Conservation (phyloP, 2,113 vertebrate genomes). For the Phalacrocorax pelagicus region DNA sequence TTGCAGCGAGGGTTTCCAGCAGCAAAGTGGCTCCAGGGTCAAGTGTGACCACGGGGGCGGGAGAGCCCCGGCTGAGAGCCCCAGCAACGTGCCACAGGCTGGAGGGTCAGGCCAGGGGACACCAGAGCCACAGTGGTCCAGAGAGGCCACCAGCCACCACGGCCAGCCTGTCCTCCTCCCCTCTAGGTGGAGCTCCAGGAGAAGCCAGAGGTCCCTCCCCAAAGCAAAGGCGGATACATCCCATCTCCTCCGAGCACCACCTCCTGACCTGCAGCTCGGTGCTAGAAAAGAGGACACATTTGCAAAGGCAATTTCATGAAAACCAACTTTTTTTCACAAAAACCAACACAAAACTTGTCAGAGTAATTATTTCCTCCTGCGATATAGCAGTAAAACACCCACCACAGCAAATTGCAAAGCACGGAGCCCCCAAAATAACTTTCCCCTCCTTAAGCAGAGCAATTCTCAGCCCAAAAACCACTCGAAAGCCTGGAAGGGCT, state of each 20-base stretch:
- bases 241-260: neutral
- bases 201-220: neutral
- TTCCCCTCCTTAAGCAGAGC: rapidly evolving
- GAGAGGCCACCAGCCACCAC: neutral
- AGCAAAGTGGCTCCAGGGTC: neutral
- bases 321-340: neutral
- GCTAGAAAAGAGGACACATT: neutral
- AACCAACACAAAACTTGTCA: neutral
- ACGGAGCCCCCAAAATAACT: neutral
- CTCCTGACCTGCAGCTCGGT: neutral
- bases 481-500: neutral
- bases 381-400: rapidly evolving
- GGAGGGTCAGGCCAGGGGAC: neutral
- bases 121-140: neutral
- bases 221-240: rapidly evolving
- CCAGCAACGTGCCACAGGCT: neutral
- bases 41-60: neutral
- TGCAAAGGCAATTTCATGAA: neutral
- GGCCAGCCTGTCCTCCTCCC: neutral
- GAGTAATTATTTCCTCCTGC: neutral
- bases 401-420: rapidly evolving
- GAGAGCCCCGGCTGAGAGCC: neutral
- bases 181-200: conserved; percentile 39
- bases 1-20: neutral
- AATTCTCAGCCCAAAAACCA: neutral